Evolutionary conservation across 2,797 vertebrate species (phyloP).

Genomic region (Sarcoramphus papa): DNA sequence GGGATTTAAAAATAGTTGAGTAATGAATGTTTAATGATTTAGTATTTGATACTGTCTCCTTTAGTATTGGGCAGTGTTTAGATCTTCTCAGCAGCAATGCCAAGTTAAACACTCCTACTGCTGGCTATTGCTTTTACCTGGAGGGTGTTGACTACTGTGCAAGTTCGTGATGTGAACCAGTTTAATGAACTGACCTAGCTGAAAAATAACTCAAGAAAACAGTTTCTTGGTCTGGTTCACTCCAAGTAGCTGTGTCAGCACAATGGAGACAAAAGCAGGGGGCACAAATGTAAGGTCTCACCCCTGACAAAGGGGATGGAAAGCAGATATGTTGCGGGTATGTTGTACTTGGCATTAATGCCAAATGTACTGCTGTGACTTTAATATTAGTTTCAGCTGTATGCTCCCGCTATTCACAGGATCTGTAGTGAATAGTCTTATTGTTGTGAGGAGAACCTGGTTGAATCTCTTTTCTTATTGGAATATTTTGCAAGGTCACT

Average conservation of each 20-base stretch:
- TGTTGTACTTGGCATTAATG: neutral
- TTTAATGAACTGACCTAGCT: neutral
- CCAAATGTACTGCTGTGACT: neutral
- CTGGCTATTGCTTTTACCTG: neutral
- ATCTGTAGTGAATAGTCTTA: neutral
- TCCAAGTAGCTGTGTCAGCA: neutral
- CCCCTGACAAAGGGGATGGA: neutral
- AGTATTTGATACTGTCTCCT: neutral
- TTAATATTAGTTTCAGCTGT: neutral
- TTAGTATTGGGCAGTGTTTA: neutral
- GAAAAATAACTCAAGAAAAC: neutral
- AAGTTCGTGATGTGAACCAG: neutral
- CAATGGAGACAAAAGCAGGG: neutral
- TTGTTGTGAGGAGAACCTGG: neutral
- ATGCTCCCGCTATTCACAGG: neutral
- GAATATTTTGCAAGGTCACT: neutral
- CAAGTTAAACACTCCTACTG: neutral
- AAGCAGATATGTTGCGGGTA: neutral
- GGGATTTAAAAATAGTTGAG: conserved; percentile 7
- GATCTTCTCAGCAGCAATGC: neutral
- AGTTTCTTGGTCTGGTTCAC: neutral
- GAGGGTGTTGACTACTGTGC: neutral
- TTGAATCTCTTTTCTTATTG: neutral
- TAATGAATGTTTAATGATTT: neutral
- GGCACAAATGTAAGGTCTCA: neutral